Percentiles rank a stretch among this genome's conserved stretches.
These are phyloP conservation scores for Mionectes macconnelli DNA, from an alignment of 2,113 vertebrate genomes.

Conservation along the genomic window DNA sequence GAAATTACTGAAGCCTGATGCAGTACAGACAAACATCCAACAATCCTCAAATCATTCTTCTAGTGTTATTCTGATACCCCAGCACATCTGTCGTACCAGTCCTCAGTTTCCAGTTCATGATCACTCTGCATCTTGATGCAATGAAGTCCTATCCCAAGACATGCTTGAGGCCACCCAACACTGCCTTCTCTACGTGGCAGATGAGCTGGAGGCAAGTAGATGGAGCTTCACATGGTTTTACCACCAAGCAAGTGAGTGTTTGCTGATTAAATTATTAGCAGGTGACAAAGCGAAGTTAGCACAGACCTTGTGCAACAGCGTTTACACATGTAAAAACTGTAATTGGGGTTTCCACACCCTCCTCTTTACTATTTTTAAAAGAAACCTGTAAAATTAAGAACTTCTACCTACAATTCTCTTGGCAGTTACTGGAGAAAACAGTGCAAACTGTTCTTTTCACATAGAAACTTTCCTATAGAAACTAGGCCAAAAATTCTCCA, in stretches of 20 bases:
- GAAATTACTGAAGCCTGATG: not conserved
- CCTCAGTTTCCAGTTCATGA: not conserved
- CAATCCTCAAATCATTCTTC: not conserved
- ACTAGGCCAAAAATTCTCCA: not conserved
- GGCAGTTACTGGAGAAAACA: not conserved
- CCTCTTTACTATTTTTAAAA: not conserved
- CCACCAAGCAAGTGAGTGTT: too few species aligned
- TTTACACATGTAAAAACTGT: not conserved
- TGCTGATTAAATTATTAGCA: not conserved
- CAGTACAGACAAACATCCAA: not conserved
- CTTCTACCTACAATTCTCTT: not conserved
- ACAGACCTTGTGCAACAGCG: not conserved
- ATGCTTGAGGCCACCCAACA: not conserved
- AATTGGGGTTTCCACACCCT: not conserved
- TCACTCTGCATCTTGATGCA: not conserved
- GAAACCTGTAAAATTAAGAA: not conserved
- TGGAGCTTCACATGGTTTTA: not conserved
- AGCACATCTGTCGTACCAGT: not conserved
- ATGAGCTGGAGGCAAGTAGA: not conserved
- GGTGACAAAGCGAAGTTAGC: not conserved
- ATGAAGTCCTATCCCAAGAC: not conserved
- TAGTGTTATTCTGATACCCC: not conserved
- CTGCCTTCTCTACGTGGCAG: not conserved
- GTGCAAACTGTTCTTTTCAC: not conserved
- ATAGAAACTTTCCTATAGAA: not conserved